Evolutionary conservation across 2,888 invertebrate species (phyloP).

Genomic region (Pachymerium ferrugineum): DNA sequence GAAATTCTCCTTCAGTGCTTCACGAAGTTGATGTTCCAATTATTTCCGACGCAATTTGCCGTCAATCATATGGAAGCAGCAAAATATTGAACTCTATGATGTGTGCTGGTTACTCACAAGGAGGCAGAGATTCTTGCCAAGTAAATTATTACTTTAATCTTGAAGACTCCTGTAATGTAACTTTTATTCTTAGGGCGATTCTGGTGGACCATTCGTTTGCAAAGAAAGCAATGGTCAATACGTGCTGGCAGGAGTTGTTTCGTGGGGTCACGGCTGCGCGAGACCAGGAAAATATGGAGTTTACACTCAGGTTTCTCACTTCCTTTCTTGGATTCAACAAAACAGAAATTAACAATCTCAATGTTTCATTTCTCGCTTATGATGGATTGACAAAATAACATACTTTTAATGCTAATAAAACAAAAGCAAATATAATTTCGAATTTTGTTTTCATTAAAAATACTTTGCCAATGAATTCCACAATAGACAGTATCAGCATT

Average conservation of each 20-base stretch:
- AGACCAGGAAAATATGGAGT: not conserved
- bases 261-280: not conserved
- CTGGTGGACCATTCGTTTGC: not conserved
- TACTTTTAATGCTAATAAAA: no score
- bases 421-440: no score
- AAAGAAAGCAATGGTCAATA: not conserved
- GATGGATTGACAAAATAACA: no score
- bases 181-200: no score
- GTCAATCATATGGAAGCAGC: not conserved
- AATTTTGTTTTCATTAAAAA: no score
- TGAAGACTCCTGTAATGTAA: no score
- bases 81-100: not conserved
- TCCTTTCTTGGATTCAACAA: not conserved
- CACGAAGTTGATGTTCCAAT: not conserved
- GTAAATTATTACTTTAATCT: no score
- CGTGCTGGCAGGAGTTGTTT: not conserved
- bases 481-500: no score
- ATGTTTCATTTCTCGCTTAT: no score
- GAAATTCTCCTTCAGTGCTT: not conserved
- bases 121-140: conserved; percentile 2
- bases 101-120: not conserved
- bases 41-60: not conserved
- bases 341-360: not conserved
- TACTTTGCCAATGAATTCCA: no score
- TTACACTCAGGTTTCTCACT: not conserved